Conservation (phyloP, 2,888 invertebrate genomes). For the Rugalucina vietnamica region DNA sequence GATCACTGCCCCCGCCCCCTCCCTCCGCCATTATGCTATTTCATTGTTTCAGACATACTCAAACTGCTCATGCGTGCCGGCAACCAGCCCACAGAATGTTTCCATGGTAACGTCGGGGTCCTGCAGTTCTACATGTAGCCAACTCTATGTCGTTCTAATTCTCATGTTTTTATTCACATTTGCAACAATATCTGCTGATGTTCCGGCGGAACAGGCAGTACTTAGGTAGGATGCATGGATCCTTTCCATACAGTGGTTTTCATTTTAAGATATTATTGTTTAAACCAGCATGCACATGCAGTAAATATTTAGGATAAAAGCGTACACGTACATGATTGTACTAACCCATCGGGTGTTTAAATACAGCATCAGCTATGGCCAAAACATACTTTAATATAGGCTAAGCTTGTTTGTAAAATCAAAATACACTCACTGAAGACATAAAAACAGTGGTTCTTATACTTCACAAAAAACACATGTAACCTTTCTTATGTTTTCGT, state of each 20-base stretch:
- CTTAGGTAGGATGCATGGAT: constrained; percentile 71
- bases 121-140: constrained; percentile 59
- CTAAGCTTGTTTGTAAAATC: no score
- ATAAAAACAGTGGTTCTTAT: no score
- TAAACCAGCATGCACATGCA: not conserved
- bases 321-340: no score
- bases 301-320: not conserved
- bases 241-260: not conserved
- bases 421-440: no score
- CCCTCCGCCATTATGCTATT: no score
- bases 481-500: no score
- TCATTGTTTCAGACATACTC: constrained; percentile 59
- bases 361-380: no score
- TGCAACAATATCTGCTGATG: constrained; percentile 70
- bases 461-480: no score
- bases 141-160: constrained; percentile 70
- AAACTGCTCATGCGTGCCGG: constrained; percentile 69
- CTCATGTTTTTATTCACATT: constrained; percentile 70
- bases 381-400: no score
- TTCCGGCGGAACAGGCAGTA: constrained; percentile 74
- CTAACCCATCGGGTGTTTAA: no score
- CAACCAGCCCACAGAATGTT: not conserved
- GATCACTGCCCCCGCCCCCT: no score
- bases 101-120: constrained; percentile 22
- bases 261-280: not conserved